Evolutionary conservation across 2,888 invertebrate species (phyloP).

Genomic region (Gymnoscelis rufifasciata): DNA sequence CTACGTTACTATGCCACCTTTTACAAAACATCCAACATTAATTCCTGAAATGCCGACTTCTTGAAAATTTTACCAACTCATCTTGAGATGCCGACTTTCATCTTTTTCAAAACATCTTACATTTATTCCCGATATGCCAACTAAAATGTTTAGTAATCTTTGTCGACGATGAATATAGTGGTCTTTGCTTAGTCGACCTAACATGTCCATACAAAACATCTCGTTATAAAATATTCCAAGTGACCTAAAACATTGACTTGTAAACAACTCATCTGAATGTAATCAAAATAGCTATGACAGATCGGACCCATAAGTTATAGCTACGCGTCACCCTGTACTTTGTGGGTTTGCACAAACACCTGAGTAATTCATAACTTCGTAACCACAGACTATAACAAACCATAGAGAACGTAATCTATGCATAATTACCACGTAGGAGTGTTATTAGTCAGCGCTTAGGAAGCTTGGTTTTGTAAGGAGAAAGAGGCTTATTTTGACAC

Average conservation of each 20-base stretch:
- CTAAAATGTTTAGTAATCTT: too few species aligned
- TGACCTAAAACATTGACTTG: background rate
- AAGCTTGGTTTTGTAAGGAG: background rate
- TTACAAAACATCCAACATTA: too few species aligned
- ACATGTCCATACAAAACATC: too few species aligned
- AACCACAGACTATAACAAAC: background rate
- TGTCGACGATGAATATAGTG: too few species aligned
- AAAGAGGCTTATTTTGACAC: background rate
- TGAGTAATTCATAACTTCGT: background rate
- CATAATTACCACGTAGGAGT: conserved; percentile 2
- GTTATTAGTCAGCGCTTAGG: conserved; percentile 1
- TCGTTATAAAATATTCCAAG: too few species aligned
- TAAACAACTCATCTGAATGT: background rate
- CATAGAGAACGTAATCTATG: background rate
- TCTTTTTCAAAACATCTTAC: too few species aligned
- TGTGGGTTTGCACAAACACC: background rate
- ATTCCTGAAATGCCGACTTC: too few species aligned
- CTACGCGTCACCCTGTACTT: background rate
- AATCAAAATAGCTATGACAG: conserved; percentile 1
- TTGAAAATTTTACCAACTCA: too few species aligned
- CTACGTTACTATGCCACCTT: too few species aligned
- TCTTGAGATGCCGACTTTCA: too few species aligned
- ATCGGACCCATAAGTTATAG: background rate
- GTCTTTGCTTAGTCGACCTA: too few species aligned
- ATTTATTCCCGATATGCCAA: too few species aligned